A percentile compares a stretch with the other conserved stretches of the same genome.
Evolutionary conservation across 2,888 invertebrate genomes (phyloP).

Genomic region (Coremacera marginata): DNA sequence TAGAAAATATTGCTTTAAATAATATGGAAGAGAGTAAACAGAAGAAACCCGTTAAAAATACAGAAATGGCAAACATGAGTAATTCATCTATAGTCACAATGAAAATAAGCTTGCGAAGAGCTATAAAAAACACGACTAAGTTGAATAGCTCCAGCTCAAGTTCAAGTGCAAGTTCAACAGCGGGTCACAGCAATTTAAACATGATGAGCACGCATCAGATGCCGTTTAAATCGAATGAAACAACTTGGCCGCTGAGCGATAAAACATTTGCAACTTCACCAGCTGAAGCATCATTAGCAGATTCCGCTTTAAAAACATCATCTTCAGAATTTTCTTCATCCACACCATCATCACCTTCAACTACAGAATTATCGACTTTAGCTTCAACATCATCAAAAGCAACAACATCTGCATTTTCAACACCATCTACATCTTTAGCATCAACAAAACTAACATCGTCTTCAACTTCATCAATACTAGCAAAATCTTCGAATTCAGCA

Average conservation of each 20-base stretch:
- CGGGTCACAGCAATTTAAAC: neutral
- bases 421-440: too few species aligned
- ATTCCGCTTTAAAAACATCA: too few species aligned
- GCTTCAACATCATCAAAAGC: too few species aligned
- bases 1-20: too few species aligned
- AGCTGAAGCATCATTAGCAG: neutral
- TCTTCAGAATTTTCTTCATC: too few species aligned
- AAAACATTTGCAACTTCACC: neutral
- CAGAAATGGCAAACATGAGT: neutral
- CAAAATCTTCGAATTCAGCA: neutral
- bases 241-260: constrained; percentile 17
- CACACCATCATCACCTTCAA: too few species aligned
- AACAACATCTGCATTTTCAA: too few species aligned
- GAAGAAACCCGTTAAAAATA: neutral
- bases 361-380: too few species aligned
- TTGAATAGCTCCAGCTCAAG: neutral
- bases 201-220: neutral
- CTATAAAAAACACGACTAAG: neutral
- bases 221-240: constrained; percentile 10
- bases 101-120: neutral
- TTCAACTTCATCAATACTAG: too few species aligned
- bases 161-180: neutral
- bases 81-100: neutral
- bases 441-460: too few species aligned
- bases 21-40: neutral